These are phyloP conservation scores for Pteria penguin DNA, from an alignment of 2,888 invertebrate genomes.

Conservation along the genomic window DNA sequence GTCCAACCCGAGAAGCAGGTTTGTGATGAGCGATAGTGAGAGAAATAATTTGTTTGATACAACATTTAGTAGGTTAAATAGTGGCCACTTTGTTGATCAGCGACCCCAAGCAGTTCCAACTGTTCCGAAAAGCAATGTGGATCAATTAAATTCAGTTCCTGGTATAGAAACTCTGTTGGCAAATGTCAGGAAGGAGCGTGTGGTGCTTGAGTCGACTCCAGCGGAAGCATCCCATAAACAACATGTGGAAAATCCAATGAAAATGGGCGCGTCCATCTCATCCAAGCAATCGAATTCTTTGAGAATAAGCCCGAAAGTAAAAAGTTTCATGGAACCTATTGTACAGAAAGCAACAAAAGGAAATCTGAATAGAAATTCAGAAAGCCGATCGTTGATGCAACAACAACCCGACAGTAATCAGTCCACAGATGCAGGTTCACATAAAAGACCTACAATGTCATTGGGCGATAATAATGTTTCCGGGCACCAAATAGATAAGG, in stretches of 20 bases:
- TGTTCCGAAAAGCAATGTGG: background rate
- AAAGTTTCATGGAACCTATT: background rate
- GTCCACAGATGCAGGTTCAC: background rate
- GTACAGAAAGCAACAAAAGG: background rate
- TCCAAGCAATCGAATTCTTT: background rate
- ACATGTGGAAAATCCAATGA: background rate
- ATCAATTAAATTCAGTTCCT: background rate
- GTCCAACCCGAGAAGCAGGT: background rate
- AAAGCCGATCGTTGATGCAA: too few relatives aligned
- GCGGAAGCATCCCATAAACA: background rate
- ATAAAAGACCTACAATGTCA: background rate
- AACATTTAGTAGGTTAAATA: background rate
- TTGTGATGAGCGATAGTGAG: too few relatives aligned
- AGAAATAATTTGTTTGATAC: too few relatives aligned
- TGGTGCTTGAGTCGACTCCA: background rate
- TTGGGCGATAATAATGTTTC: too few relatives aligned
- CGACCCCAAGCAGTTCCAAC: background rate
- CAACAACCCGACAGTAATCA: background rate
- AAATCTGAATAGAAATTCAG: background rate
- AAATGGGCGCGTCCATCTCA: background rate
- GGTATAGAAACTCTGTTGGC: background rate
- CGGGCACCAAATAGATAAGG: too few relatives aligned
- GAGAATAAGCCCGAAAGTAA: background rate
- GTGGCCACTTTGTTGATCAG: background rate
- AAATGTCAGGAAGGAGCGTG: background rate